Percentiles rank a stretch among this genome's conserved stretches.
Evolutionary conservation across 2,113 vertebrate genomes (phyloP).

Genomic region (Myodes glareolus): DNA sequence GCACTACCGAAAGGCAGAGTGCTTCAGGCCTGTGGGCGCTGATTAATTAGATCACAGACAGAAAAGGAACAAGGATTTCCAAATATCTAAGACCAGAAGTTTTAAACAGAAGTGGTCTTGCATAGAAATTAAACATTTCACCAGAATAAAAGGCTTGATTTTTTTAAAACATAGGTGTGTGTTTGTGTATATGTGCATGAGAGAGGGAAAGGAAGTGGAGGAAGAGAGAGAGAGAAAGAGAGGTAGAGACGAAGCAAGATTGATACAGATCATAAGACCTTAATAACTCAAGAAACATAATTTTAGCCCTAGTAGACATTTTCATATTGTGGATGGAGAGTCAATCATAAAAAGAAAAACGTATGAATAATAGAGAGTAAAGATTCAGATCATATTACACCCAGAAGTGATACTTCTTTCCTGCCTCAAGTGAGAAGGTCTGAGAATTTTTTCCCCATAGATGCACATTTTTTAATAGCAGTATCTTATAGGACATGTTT

Average conservation of each 20-base stretch:
- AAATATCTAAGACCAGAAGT: background rate
- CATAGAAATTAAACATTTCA: background rate
- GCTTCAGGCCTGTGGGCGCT: background rate
- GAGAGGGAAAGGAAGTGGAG: background rate
- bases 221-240: background rate
- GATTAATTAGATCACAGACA: background rate
- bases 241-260: background rate
- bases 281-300: conserved; percentile 23
- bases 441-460: conserved; percentile 34
- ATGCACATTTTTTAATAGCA: background rate
- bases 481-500: background rate
- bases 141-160: conserved; percentile 25
- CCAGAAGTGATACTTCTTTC: background rate
- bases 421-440: conserved; percentile 34
- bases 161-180: background rate
- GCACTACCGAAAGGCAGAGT: background rate
- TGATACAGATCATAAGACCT: background rate
- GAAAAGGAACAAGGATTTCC: conserved; percentile 10
- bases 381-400: conserved; percentile 29
- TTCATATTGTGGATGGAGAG: conserved; percentile 41
- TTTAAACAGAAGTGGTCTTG: background rate
- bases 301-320: conserved; percentile 32
- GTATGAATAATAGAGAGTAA: conserved; percentile 24
- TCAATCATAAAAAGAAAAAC: background rate
- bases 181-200: background rate